These are phyloP conservation scores for Toxostoma redivivum DNA, from an alignment of 2,113 vertebrate species.

Conservation along the genomic window DNA sequence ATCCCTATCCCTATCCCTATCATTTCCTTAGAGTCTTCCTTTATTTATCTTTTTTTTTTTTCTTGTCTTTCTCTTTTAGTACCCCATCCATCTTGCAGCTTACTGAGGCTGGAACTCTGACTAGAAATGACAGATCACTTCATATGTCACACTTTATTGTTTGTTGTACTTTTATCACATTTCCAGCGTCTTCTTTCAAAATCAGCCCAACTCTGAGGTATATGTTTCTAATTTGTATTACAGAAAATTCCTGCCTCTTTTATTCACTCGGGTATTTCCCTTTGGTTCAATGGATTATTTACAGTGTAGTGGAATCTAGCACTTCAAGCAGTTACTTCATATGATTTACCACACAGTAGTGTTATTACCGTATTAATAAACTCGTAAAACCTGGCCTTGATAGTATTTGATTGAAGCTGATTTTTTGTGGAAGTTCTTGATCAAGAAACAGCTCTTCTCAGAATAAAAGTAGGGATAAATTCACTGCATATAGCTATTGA, in stretches of 20 bases:
- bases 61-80: background rate
- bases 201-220: background rate
- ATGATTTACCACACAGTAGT: background rate
- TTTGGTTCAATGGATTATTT: background rate
- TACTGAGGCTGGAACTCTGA: background rate
- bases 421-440: background rate
- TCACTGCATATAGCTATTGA: background rate
- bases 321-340: background rate
- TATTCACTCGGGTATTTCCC: background rate
- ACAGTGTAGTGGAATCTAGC: background rate
- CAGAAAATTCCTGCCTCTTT: background rate
- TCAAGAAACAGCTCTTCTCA: background rate
- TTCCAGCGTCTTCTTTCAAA: background rate
- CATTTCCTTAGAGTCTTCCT: background rate
- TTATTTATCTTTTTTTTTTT: background rate
- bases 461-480: background rate
- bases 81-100: background rate
- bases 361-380: background rate
- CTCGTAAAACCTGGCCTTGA: background rate
- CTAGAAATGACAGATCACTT: slow-evolving; percentile 24
- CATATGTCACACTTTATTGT: background rate
- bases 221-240: background rate
- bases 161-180: background rate
- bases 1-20: background rate
- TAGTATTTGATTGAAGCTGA: background rate